phyloP scores from a whole-genome alignment of 2,888 invertebrate genomes.

The Drosophila mercatorum region DNA sequence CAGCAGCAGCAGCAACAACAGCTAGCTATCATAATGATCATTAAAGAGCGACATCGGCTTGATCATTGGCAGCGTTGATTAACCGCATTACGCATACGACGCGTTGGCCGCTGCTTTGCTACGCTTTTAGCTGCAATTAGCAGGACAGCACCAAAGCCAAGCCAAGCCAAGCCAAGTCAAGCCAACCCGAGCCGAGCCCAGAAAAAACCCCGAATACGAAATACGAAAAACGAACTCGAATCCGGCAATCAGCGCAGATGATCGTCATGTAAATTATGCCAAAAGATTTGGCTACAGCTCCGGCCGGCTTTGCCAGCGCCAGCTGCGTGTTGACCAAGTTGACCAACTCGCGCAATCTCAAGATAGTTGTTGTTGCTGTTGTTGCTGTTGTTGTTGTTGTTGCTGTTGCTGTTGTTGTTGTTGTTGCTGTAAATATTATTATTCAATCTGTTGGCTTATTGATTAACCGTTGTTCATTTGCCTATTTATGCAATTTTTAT shows the following conservation, averaged over 20 bases:
- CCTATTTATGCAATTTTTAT: slow-evolving; percentile 77
- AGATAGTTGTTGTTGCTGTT: slow-evolving; percentile 20
- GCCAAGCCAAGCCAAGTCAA: slow-evolving; percentile 11
- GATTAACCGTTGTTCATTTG: slow-evolving; percentile 79
- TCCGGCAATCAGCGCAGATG: slow-evolving; percentile 53
- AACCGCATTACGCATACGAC: slow-evolving; percentile 77
- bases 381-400: slow-evolving; percentile 6
- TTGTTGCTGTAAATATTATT: slow-evolving; percentile 58
- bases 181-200: slow-evolving; percentile 5
- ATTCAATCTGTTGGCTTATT: slow-evolving; percentile 75
- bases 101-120: slow-evolving; percentile 51
- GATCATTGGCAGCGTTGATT: slow-evolving; percentile 60
- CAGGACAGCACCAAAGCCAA: slow-evolving; percentile 59
- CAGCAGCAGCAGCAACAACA: slow-evolving; percentile 3
- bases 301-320: slow-evolving; percentile 31
- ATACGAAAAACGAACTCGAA: slow-evolving; percentile 22
- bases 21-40: slow-evolving; percentile 16
- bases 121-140: slow-evolving; percentile 71
- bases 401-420: slow-evolving; percentile 14
- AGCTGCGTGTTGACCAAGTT: slow-evolving; percentile 40
- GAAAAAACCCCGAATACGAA: slow-evolving; percentile 3
- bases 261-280: slow-evolving; percentile 66
- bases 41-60: slow-evolving; percentile 18
- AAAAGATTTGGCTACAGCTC: slow-evolving; percentile 52
- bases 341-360: slow-evolving; percentile 51